These are phyloP conservation scores for Aculops lycopersici DNA, from an alignment of 1,140 invertebrate genomes.

Conservation along the genomic window DNA sequence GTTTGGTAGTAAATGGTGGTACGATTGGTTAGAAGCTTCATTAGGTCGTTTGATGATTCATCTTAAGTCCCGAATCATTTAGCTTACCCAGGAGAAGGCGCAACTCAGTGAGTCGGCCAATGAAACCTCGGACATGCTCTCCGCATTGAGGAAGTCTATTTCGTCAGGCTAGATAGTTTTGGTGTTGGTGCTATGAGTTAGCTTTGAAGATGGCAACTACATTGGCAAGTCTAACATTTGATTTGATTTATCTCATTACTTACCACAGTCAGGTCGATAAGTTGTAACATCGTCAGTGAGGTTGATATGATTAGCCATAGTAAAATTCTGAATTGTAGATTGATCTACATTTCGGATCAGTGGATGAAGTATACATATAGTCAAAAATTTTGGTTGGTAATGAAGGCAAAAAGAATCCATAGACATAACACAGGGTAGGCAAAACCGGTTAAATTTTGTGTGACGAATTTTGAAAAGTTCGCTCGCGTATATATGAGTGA, in stretches of 20 bases:
- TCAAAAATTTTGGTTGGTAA: too few species aligned
- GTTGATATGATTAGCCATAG: conserved; percentile 7
- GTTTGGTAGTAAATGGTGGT: not conserved
- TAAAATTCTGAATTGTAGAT: not conserved
- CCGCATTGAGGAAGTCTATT: not conserved
- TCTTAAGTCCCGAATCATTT: not conserved
- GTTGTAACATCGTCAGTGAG: conserved; percentile 2
- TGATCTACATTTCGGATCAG: conserved; percentile 1
- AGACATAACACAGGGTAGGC: too few species aligned
- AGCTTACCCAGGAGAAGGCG: conserved; percentile 11
- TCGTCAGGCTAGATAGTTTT: not conserved
- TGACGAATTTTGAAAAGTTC: too few species aligned
- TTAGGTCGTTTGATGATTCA: not conserved
- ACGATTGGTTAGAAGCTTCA: conserved; percentile 2
- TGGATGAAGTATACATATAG: too few species aligned
- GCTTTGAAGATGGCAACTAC: not conserved
- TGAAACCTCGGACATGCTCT: not conserved
- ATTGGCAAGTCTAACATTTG: not conserved
- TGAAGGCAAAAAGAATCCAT: too few species aligned
- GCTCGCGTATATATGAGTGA: too few species aligned
- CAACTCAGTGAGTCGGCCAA: conserved; percentile 1
- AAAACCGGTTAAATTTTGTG: too few species aligned
- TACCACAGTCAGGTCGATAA: conserved; percentile 7
- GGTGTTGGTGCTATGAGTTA: conserved; percentile 1
- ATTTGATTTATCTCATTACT: too few species aligned